Conservation (phyloP, 2,113 vertebrate species). For the Bubo bubo region DNA sequence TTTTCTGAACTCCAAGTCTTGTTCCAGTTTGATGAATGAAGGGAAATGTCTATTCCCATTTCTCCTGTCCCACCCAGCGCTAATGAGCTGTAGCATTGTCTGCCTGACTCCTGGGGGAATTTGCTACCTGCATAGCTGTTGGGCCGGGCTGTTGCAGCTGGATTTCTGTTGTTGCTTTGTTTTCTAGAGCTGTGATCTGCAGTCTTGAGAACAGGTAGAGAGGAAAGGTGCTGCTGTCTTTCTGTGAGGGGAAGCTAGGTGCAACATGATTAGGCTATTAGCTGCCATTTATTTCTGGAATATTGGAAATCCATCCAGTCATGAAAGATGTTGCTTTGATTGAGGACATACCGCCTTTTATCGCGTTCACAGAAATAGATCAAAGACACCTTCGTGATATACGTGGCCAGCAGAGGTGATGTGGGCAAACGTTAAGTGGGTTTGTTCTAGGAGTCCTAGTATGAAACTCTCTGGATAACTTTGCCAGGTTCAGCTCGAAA, state of each 20-base stretch:
- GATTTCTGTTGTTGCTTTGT: background rate
- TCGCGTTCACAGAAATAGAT: background rate
- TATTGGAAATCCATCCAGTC: background rate
- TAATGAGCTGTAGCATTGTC: conserved; percentile 58
- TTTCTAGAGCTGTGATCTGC: background rate
- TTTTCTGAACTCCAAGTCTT: background rate
- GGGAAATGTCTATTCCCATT: conserved; percentile 55
- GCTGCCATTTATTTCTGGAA: background rate
- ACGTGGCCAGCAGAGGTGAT: background rate
- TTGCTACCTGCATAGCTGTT: conserved; percentile 17
- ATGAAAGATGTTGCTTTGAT: background rate
- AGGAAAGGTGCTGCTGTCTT: background rate
- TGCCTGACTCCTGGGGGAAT: conserved; percentile 22
- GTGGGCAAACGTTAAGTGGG: background rate
- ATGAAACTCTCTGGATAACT: background rate
- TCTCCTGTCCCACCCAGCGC: conserved; percentile 53
- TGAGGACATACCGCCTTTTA: background rate
- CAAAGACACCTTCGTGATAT: rapidly evolving
- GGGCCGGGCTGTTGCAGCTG: background rate
- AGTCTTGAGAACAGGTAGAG: background rate
- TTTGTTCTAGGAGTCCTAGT: background rate
- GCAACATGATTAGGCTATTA: background rate
- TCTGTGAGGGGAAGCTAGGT: background rate
- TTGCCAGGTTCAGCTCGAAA: background rate
- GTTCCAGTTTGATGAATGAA: conserved; percentile 55